Evolutionary conservation across 1,140 invertebrate species (phyloP).

Genomic region (Caenorhabditis tropicalis): DNA sequence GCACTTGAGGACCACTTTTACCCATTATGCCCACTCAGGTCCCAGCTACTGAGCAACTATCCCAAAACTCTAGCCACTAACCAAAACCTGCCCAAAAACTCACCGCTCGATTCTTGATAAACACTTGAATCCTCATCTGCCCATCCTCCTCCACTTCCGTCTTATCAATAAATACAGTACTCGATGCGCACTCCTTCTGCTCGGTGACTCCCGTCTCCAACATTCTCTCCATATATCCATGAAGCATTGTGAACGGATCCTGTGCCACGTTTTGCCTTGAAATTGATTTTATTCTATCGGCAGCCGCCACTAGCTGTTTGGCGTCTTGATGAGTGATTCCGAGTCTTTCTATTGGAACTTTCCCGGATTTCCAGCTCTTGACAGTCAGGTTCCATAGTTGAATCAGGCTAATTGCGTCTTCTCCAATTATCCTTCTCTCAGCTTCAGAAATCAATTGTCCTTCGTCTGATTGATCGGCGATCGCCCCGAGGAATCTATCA

Average conservation of each 20-base stretch:
- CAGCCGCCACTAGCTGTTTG: slow-evolving; percentile 15
- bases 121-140: slow-evolving; percentile 8
- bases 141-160: slow-evolving; percentile 4
- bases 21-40: too few species aligned
- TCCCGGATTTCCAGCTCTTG: slow-evolving; percentile 39
- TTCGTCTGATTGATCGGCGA: slow-evolving; percentile 26
- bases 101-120: neutral
- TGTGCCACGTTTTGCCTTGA: slow-evolving; percentile 38
- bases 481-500: neutral
- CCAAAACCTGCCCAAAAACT: too few species aligned
- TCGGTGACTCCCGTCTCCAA: neutral
- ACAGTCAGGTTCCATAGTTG: slow-evolving; percentile 39
- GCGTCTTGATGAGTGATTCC: slow-evolving; percentile 39
- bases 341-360: neutral
- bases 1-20: too few species aligned
- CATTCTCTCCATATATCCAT: slow-evolving; percentile 26
- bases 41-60: too few species aligned
- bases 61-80: too few species aligned
- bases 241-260: slow-evolving; percentile 12
- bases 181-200: neutral
- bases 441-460: slow-evolving; percentile 22
- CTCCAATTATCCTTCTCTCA: slow-evolving; percentile 1
- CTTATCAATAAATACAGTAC: slow-evolving; percentile 27
- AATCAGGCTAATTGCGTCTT: neutral
- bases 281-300: slow-evolving; percentile 45